Percentiles rank a stretch among this genome's conserved stretches.
phyloP scores from a whole-genome alignment of 2,113 vertebrate genomes.

The Peucedramus taeniatus region DNA sequence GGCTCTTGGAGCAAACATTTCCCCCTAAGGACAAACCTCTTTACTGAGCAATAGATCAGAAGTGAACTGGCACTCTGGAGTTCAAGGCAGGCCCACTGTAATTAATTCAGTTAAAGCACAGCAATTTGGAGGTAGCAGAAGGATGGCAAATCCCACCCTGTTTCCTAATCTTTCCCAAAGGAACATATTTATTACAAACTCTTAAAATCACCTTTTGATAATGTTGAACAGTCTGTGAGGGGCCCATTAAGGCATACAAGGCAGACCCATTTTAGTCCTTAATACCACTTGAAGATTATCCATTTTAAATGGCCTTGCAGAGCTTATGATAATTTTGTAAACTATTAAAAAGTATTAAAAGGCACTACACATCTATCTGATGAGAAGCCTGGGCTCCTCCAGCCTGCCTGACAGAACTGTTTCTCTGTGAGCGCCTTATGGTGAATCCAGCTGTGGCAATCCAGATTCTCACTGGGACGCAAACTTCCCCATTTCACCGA shows the following conservation, averaged over 20 bases:
- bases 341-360: conserved; percentile 56
- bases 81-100: conserved; percentile 9
- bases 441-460: background rate
- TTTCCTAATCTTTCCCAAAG: conserved; percentile 53
- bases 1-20: conserved; percentile 31
- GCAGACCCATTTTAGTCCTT: conserved; percentile 55
- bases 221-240: conserved; percentile 47
- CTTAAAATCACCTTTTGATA: conserved; percentile 65
- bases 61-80: conserved; percentile 13
- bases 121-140: conserved; percentile 55
- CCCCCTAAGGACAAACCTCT: conserved; percentile 30
- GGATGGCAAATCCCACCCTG: conserved; percentile 47
- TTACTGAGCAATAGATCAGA: conserved; percentile 25
- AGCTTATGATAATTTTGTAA: conserved; percentile 55
- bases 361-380: background rate
- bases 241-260: conserved; percentile 43
- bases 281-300: conserved; percentile 54
- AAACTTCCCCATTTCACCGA: background rate
- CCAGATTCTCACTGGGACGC: background rate
- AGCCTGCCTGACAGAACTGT: background rate
- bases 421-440: background rate
- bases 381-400: background rate
- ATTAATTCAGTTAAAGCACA: conserved; percentile 47
- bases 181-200: conserved; percentile 51
- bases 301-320: conserved; percentile 59